Percentiles rank a stretch among this genome's conserved stretches.
phyloP scores from a whole-genome alignment of 1,140 invertebrate genomes.

The Venustaconcha ellipsiformis region DNA sequence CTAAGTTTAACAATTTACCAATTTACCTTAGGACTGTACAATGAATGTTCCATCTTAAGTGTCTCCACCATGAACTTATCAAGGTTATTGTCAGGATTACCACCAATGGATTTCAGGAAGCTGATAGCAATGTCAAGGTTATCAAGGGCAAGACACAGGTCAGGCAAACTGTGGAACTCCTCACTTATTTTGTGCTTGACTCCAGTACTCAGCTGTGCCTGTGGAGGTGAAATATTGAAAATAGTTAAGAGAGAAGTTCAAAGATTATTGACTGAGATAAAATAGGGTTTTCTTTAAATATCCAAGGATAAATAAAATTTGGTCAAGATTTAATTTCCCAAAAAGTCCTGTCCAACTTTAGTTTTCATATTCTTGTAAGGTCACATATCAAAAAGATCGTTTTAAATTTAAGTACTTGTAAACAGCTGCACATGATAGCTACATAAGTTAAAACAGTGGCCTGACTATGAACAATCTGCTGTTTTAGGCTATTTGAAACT shows the following conservation, averaged over 20 bases:
- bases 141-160: slow-evolving; percentile 34
- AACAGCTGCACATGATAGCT: no score
- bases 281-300: no score
- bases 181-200: slow-evolving; percentile 27
- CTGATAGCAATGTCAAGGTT: slow-evolving; percentile 37
- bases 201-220: slow-evolving; percentile 30
- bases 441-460: no score
- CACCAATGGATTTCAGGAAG: slow-evolving; percentile 39
- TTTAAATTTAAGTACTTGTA: no score
- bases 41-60: slow-evolving; percentile 28
- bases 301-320: no score
- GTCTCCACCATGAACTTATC: slow-evolving; percentile 36
- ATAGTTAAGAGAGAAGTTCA: not conserved
- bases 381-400: no score
- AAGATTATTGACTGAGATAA: no score
- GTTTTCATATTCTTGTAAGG: no score
- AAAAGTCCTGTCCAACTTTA: no score
- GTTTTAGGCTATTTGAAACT: no score
- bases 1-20: not conserved
- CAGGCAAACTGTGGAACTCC: slow-evolving; percentile 28
- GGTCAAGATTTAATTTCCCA: no score
- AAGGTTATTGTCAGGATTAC: slow-evolving; percentile 17
- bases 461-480: no score
- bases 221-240: slow-evolving; percentile 5
- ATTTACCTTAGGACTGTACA: slow-evolving; percentile 32